A percentile compares a stretch with the other conserved stretches of the same genome.
Evolutionary conservation across 2,888 invertebrate species (phyloP).

Genomic region (Heliconius ismenius): DNA sequence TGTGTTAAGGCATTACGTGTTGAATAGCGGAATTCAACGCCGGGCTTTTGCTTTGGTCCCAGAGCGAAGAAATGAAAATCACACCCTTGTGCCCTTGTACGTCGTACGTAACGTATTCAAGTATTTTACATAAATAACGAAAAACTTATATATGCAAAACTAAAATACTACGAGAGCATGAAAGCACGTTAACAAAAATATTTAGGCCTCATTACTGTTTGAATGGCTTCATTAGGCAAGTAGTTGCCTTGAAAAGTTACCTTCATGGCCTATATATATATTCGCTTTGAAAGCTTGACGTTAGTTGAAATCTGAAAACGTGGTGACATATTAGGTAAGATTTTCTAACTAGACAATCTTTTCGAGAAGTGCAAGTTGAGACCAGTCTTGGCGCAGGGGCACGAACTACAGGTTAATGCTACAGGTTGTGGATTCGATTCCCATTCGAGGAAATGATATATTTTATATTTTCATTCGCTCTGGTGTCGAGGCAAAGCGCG

Average conservation of each 20-base stretch:
- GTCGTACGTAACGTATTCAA: too few relatives aligned
- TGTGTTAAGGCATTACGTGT: too few relatives aligned
- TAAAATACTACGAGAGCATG: conserved; percentile 24
- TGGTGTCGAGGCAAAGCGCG: too few relatives aligned
- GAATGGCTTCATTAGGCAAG: conserved; percentile 36
- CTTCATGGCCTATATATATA: conserved; percentile 19
- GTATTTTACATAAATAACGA: not conserved
- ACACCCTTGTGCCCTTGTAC: too few relatives aligned
- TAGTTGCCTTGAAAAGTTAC: conserved; percentile 27
- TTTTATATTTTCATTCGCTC: too few relatives aligned
- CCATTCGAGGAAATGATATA: too few relatives aligned
- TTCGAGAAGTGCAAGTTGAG: not conserved
- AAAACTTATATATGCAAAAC: not conserved
- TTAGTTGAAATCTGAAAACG: not conserved
- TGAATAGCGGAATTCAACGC: too few relatives aligned
- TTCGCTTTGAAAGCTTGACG: conserved; percentile 1
- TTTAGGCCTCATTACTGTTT: conserved; percentile 28
- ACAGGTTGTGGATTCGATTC: too few relatives aligned
- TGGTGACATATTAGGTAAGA: not conserved
- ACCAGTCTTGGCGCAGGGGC: too few relatives aligned
- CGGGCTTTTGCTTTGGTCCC: too few relatives aligned
- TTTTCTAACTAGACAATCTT: not conserved
- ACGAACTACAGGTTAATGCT: too few relatives aligned
- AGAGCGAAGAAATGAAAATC: too few relatives aligned
- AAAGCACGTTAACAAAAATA: conserved; percentile 33